A percentile compares a stretch with the other conserved stretches of the same genome.
Evolutionary conservation across 2,888 invertebrate genomes (phyloP).

Genomic region (Dendrolimus pini): DNA sequence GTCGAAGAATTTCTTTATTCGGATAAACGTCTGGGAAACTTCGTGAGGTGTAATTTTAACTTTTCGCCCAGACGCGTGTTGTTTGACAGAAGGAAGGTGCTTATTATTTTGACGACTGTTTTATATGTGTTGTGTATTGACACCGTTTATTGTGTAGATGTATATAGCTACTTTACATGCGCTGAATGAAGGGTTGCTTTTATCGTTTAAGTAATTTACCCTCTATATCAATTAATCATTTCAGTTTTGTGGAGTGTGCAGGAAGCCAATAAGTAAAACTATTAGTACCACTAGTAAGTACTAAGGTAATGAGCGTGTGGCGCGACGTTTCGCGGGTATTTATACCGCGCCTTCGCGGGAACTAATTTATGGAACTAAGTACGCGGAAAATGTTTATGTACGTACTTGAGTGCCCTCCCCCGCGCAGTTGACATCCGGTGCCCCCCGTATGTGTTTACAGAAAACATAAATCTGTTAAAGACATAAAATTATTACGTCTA

Average conservation of each 20-base stretch:
- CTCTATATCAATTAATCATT: conserved; percentile 24
- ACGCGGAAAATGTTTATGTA: conserved; percentile 75
- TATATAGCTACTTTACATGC: conserved; percentile 3
- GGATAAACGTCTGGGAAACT: conserved; percentile 57
- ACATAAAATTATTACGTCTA: too few species aligned
- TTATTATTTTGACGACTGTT: conserved; percentile 61
- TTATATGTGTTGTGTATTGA: conserved; percentile 20
- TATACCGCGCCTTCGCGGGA: conserved; percentile 70
- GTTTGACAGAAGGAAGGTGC: conserved; percentile 41
- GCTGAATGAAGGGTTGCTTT: too few species aligned
- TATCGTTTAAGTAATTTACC: conserved; percentile 11
- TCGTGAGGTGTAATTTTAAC: conserved; percentile 57
- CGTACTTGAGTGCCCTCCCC: conserved; percentile 45
- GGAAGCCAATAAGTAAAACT: conserved; percentile 67
- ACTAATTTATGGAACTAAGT: conserved; percentile 75
- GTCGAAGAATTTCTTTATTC: conserved; percentile 53
- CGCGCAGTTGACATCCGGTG: conserved; percentile 62
- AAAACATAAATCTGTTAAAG: conserved; percentile 17
- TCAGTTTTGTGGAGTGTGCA: conserved; percentile 38
- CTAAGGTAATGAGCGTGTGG: conserved; percentile 58
- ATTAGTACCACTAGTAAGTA: conserved; percentile 32
- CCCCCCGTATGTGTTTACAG: conserved; percentile 34
- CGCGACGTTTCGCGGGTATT: conserved; percentile 64
- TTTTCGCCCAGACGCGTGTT: conserved; percentile 49
- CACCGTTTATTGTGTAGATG: conserved; percentile 5